Percentiles rank a stretch among this genome's conserved stretches.
Evolutionary conservation across 2,888 invertebrate species (phyloP).

Genomic region (Iselma pallidipennis): DNA sequence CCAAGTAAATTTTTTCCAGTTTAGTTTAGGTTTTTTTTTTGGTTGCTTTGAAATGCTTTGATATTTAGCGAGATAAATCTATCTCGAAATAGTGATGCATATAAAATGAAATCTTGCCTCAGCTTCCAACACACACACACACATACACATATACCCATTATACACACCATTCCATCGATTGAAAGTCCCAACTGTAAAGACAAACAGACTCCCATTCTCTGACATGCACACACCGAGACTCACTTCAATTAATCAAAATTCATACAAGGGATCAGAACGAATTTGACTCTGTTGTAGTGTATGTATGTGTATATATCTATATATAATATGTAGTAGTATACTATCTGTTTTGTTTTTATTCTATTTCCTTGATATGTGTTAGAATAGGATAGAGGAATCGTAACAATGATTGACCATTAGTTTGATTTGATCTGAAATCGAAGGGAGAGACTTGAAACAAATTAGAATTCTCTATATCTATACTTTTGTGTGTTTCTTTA

Average conservation of each 20-base stretch:
- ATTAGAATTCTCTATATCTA: not conserved
- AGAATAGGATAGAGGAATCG: not conserved
- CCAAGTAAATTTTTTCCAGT: not conserved
- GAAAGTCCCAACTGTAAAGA: not conserved
- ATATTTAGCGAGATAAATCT: not conserved
- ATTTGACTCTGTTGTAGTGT: not conserved
- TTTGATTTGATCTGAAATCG: not conserved
- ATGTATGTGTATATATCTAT: not conserved
- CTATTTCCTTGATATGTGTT: not conserved
- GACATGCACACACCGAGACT: not conserved
- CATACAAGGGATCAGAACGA: conserved; percentile 1
- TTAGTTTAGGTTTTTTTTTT: not conserved
- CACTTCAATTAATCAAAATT: conserved; percentile 1
- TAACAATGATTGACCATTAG: conserved; percentile 1
- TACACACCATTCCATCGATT: not conserved
- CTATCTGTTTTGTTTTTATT: not conserved
- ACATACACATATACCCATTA: too few relatives aligned
- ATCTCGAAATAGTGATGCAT: conserved; percentile 1
- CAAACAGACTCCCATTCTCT: not conserved
- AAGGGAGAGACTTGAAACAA: not conserved
- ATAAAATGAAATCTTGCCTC: not conserved
- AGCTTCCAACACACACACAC: not conserved
- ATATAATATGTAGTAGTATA: not conserved
- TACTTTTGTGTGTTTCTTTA: not conserved
- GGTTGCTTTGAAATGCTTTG: not conserved